Conservation (phyloP, 2,888 invertebrate genomes). For the Cinara cedri region DNA sequence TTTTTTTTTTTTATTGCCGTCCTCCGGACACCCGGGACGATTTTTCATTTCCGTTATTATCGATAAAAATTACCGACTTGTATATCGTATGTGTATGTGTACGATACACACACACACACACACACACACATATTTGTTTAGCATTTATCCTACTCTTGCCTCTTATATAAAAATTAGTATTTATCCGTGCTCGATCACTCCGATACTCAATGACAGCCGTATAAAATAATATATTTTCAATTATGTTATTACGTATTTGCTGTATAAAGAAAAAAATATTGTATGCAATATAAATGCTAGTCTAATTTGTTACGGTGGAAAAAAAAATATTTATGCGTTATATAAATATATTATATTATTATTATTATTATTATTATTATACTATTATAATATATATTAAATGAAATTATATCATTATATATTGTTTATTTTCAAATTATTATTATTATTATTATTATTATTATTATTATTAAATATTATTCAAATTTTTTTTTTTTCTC, state of each 20-base stretch:
- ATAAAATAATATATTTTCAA: not conserved
- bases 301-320: conserved; percentile 51
- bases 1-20: no score
- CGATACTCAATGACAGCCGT: conserved; percentile 49
- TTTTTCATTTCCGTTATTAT: no score
- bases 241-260: conserved; percentile 19
- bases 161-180: no score
- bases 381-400: conserved; percentile 21
- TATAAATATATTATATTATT: conserved; percentile 26
- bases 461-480: conserved; percentile 21
- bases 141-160: no score
- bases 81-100: no score
- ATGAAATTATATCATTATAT: conserved; percentile 13
- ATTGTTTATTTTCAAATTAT: conserved; percentile 30
- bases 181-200: conserved; percentile 23
- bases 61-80: no score
- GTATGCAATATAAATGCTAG: conserved; percentile 56
- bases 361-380: conserved; percentile 20
- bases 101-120: no score
- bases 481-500: conserved; percentile 8
- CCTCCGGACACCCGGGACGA: no score
- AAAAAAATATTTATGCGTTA: conserved; percentile 51
- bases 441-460: conserved; percentile 39
- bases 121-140: no score
- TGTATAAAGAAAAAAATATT: conserved; percentile 41